These are phyloP conservation scores for Pterocles burchelli DNA, from an alignment of 2,113 vertebrate genomes.

Conservation along the genomic window DNA sequence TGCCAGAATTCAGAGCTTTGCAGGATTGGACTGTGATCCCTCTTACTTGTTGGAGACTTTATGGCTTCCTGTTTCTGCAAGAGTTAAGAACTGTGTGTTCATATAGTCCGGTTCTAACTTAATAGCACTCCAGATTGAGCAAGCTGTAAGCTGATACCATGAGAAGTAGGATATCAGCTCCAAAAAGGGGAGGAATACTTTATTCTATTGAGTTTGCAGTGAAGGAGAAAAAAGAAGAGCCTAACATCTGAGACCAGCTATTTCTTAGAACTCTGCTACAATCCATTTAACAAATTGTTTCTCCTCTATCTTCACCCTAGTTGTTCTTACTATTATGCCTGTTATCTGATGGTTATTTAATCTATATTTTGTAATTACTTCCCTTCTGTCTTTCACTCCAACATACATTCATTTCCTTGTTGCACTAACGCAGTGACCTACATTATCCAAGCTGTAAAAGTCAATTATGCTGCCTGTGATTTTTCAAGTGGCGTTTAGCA, in stretches of 20 bases:
- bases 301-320: slow-evolving; percentile 31
- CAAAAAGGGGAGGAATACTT: neutral
- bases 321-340: slow-evolving; percentile 58
- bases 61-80: neutral
- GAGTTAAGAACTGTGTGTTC: neutral
- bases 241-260: neutral
- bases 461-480: slow-evolving; percentile 62
- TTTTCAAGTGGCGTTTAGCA: slow-evolving; percentile 59
- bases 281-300: slow-evolving; percentile 56
- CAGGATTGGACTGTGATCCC: neutral
- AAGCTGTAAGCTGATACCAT: neutral
- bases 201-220: neutral
- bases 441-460: slow-evolving; percentile 61
- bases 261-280: slow-evolving; percentile 11
- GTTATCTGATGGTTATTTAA: slow-evolving; percentile 73
- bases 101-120: neutral
- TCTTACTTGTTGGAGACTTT: neutral
- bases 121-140: neutral
- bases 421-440: slow-evolving; percentile 59
- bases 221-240: neutral
- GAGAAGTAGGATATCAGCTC: neutral
- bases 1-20: neutral
- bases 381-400: slow-evolving; percentile 64
- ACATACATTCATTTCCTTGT: slow-evolving; percentile 49
- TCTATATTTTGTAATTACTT: slow-evolving; percentile 73